Base-by-base conservation (phyloP, 2,113 vertebrate species). In the Bubo blakistoni region DNA sequence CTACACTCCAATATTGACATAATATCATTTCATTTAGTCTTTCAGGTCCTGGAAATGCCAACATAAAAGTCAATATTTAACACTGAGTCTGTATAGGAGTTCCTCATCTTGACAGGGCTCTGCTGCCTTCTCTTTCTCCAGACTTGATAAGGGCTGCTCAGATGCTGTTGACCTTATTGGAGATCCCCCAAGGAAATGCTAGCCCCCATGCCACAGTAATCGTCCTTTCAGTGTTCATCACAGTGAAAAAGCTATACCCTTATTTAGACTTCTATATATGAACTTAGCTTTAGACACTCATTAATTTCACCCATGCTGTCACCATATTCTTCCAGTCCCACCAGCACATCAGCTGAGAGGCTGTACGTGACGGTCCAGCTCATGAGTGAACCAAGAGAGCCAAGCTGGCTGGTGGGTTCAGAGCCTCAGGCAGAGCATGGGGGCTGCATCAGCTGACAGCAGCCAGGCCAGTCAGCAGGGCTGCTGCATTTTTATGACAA, bases 41-140 rank as follows among this genome's bases (percentile, higher is more conserved):
- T 85, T 85, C 14, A 49, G 49, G 51, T 81, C 77, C 62, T 84
- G 77, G 32, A 94, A 94, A 81, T 87, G 57, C 22, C 69, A 77
- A 34, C 34, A 57, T 69, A 16, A 86, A 82, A 86, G 72, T 92
- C n/a, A 93, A 46, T 93, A 81, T 81, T 95, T 84, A 91, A 87
- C 65, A 69, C 8, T 38, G 57, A 69, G 18, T 84, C 90, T 74
- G 26, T 52, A 52, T 9, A 86, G 10, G 7, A 77, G 13, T 59
- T 61, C 70, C 26, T 14, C 3, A 0, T 65, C 67, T 71, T 70
- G 24, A 52, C 7, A 2, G 13, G n/a, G 2, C 10, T 86, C n/a
- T 2, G 2, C 59, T 91, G 44, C 57, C 27, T 88, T 86, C 30
- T 70, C n/a, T 86, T 96, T 84, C 30, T 86, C 21, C 2, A 6